Evolutionary conservation across 2,797 vertebrate genomes (phyloP), one percentile per base, ranked within the genome.

Genomic region (Halcyon chelicuti): DNA sequence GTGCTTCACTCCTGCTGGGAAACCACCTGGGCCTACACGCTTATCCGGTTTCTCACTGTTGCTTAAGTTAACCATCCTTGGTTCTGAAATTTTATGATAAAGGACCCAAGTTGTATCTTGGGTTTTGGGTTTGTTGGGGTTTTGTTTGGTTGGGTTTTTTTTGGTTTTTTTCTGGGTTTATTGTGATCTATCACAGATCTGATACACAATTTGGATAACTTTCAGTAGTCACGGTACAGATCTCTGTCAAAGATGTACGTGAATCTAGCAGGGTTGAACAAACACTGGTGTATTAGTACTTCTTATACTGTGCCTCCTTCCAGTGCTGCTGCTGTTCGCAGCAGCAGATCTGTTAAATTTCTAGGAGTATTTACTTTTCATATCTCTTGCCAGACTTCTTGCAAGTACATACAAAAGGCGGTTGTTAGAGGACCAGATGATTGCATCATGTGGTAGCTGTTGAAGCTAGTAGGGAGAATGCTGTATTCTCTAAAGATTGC

Each of bases 381-480:
- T 60, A 5, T 44, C 33, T 94, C 47, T 74, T 91, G 46, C 51
- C 46, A 86, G 39, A 49, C 42, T 83, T 31, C 26, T 79, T 77
- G 51, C 49, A 86, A 80, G 72, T 83, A 40, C 23, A 6, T 81
- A 91, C 68, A 94, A 94, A 94, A 88, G 73, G 25, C 72, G 83
- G 74, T 91, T 95, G 78, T 93, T 86, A 58, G 37, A 71, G 42
- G 23, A 86, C 75, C 54, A 87, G 35, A 83, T 87, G 49, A 42
- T 90, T 96, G 72, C 28, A 57, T 94, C 68, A 33, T 92, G 79
- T 87, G 86, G 86, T 94, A 44, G 47, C 77, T 85, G 47, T 94
- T 54, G 51, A 93, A 94, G 83, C 55, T 90, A 4, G 44, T 92
- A 55, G 31, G 46, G n/a, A 90, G 73, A 94, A 92, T 62, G 28